Evolutionary conservation across 2,797 vertebrate species (phyloP).

Genomic region (Poeciliopsis gracilis): DNA sequence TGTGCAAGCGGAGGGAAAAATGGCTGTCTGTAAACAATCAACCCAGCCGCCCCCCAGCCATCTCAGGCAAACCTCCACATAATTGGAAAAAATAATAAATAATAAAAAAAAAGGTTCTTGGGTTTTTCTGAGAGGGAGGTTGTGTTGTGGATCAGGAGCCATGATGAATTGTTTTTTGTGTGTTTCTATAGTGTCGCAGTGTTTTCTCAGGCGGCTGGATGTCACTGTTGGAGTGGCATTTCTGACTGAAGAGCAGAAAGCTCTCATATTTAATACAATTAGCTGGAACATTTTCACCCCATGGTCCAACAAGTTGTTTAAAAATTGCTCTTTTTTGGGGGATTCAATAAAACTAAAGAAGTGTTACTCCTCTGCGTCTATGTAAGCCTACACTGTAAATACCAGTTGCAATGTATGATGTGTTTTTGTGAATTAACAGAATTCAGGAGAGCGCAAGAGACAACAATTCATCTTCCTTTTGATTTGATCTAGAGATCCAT

Average conservation of each 20-base stretch:
- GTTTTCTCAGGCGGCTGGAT: background rate
- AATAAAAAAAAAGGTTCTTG: slow-evolving; percentile 2
- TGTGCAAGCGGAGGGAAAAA: background rate
- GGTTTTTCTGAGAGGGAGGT: background rate
- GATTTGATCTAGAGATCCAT: background rate
- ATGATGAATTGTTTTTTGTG: background rate
- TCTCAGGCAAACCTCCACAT: slow-evolving; percentile 1
- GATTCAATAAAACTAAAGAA: background rate
- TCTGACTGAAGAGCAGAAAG: background rate
- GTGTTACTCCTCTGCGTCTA: background rate
- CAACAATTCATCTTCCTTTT: background rate
- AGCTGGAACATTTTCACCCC: background rate
- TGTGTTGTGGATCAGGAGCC: background rate
- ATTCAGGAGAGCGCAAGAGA: background rate
- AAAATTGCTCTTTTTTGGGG: background rate
- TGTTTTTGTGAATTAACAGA: background rate
- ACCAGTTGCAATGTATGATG: background rate
- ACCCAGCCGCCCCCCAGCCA: background rate
- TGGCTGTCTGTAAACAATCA: background rate
- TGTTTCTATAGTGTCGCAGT: slow-evolving; percentile 3
- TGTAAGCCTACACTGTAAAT: background rate
- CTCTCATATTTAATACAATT: slow-evolving; percentile 4
- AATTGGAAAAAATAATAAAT: slow-evolving; percentile 10
- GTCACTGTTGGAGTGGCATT: slow-evolving; percentile 1
- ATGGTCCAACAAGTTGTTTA: background rate